These are phyloP conservation scores for Trissoscelio sp. DNA, from an alignment of 2,888 invertebrate genomes.

Conservation along the genomic window DNA sequence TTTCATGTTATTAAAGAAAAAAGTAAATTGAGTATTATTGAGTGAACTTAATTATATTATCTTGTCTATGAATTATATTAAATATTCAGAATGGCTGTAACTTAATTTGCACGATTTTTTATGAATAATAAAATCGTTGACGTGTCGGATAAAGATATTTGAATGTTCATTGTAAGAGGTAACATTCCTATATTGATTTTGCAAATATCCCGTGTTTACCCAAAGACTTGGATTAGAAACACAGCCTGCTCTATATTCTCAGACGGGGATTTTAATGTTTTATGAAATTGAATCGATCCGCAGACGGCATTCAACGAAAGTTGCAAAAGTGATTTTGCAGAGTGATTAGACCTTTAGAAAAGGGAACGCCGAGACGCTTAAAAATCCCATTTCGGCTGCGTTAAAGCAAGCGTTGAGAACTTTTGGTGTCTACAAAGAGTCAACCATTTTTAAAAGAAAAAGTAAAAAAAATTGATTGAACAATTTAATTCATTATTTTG, in stretches of 20 bases:
- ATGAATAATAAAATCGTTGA: too few relatives aligned
- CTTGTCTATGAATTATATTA: too few relatives aligned
- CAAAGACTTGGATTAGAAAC: constrained; percentile 33
- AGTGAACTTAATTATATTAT: too few relatives aligned
- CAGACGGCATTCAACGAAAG: constrained; percentile 7
- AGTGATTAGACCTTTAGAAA: constrained; percentile 51
- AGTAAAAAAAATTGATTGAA: too few relatives aligned
- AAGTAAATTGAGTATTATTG: too few relatives aligned
- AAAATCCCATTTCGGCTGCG: constrained; percentile 39
- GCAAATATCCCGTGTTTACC: constrained; percentile 33
- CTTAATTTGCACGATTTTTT: too few relatives aligned
- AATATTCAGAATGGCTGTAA: too few relatives aligned
- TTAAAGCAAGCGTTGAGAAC: constrained; percentile 30
- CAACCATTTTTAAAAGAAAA: too few relatives aligned
- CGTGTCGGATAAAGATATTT: too few relatives aligned
- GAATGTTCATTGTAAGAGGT: constrained; percentile 23
- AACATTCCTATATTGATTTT: constrained; percentile 46
- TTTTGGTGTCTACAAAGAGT: constrained; percentile 14
- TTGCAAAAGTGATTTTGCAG: constrained; percentile 42
- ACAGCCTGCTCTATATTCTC: constrained; percentile 1
- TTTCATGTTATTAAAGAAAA: too few relatives aligned
- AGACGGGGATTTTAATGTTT: constrained; percentile 36
- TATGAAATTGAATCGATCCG: constrained; percentile 40
- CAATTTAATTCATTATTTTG: too few relatives aligned
- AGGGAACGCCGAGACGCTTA: constrained; percentile 31